phyloP scores from a whole-genome alignment of 23 tunicate genomes.

The Corella eumyota region DNA sequence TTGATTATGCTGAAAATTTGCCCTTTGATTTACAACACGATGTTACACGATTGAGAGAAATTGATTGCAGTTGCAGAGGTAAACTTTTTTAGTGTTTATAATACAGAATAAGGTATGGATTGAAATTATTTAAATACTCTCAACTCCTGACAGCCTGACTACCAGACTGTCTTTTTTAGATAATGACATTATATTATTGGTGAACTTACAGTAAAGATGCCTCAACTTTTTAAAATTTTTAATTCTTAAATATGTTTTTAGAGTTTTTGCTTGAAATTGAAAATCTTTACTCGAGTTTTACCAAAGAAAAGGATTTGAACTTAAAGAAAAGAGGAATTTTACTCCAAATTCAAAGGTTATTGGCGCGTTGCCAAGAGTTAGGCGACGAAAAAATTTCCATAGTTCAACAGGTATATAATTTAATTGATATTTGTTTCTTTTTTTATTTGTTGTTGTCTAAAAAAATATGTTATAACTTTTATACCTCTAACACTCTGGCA shows the following conservation, averaged over 20 bases:
- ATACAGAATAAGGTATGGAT: background rate
- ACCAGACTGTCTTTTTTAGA: too few species aligned
- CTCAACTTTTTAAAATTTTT: too few species aligned
- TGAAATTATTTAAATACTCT: background rate
- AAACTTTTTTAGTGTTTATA: background rate
- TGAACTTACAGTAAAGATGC: too few species aligned
- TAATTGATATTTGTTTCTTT: too few species aligned
- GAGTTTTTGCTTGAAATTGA: conserved; percentile 68
- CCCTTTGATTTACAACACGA: conserved; percentile 79
- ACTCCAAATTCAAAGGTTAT: conserved; percentile 41
- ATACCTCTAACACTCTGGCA: background rate
- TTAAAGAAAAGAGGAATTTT: conserved; percentile 16
- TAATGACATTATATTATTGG: too few species aligned
- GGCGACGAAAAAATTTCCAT: conserved; percentile 90
- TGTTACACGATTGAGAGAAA: conserved; percentile 69
- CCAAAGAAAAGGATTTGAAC: conserved; percentile 27
- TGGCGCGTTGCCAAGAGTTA: conserved; percentile 55
- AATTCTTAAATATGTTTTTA: too few species aligned
- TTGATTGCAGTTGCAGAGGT: conserved; percentile 74
- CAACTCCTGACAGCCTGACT: background rate
- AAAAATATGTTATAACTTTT: background rate
- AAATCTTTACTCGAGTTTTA: conserved; percentile 27
- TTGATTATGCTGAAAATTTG: conserved; percentile 63
- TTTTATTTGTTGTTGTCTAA: too few species aligned
- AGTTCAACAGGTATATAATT: conserved; percentile 68